Percentiles rank a stretch among this genome's conserved stretches.
Evolutionary conservation across 1,140 invertebrate genomes (phyloP).

Genomic region (Asobara japonica): DNA sequence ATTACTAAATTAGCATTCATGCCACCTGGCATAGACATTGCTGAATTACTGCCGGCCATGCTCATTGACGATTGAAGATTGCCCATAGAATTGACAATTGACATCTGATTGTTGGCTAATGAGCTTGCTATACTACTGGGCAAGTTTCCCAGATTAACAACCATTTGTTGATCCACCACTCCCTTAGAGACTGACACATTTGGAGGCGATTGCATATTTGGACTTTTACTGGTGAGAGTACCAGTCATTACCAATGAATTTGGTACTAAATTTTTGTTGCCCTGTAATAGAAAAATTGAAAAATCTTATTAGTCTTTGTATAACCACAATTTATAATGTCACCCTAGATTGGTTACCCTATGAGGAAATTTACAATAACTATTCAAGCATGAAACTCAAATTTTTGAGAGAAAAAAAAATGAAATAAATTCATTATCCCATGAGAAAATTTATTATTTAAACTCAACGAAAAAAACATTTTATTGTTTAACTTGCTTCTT

Average conservation of each 20-base stretch:
- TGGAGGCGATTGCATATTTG: conserved; percentile 83
- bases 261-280: conserved; percentile 78
- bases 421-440: too few relatives aligned
- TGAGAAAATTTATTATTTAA: too few relatives aligned
- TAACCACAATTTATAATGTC: too few relatives aligned
- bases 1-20: conserved; percentile 71
- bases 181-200: conserved; percentile 75
- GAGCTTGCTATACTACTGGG: conserved; percentile 70
- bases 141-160: conserved; percentile 69
- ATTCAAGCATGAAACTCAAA: too few relatives aligned
- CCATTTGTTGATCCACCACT: conserved; percentile 68
- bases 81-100: conserved; percentile 69
- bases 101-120: conserved; percentile 68
- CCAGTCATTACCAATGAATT: conserved; percentile 76
- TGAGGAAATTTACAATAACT: too few relatives aligned
- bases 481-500: too few relatives aligned
- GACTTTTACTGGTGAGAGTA: conserved; percentile 80
- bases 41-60: conserved; percentile 71
- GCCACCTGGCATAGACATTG: conserved; percentile 71
- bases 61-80: conserved; percentile 68
- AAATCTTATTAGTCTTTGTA: neutral
- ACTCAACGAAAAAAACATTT: too few relatives aligned
- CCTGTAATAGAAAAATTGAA: conserved; percentile 62
- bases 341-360: too few relatives aligned
- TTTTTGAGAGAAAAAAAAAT: too few relatives aligned